Percentiles rank a stretch among this genome's conserved stretches.
Evolutionary conservation across 2,888 invertebrate species (phyloP).

Genomic region (Eilema griseolum): DNA sequence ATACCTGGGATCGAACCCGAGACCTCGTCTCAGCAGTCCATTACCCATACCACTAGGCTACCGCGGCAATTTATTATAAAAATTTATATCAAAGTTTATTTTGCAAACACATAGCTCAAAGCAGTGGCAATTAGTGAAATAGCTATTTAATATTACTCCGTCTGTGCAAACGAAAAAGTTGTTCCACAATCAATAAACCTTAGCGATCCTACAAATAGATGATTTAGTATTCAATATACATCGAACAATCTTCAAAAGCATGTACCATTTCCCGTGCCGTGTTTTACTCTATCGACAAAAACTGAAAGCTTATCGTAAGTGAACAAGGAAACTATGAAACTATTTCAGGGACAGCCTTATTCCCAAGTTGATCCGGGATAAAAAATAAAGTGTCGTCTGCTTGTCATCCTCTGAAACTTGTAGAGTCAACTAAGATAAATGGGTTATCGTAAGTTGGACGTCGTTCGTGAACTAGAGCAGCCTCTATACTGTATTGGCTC

Average conservation of each 20-base stretch:
- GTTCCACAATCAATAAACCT: neutral
- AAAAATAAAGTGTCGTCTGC: conserved; percentile 32
- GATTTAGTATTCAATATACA: neutral
- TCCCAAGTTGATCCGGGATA: conserved; percentile 34
- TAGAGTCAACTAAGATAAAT: conserved; percentile 46
- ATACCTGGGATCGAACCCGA: too few species aligned
- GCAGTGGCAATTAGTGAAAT: neutral
- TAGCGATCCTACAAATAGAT: neutral
- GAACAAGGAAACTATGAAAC: conserved; percentile 28
- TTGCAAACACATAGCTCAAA: conserved; percentile 1
- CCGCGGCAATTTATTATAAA: too few species aligned
- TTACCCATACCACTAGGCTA: too few species aligned
- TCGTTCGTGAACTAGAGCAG: conserved; percentile 21
- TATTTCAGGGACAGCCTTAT: conserved; percentile 26
- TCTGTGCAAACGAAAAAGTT: neutral
- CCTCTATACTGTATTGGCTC: conserved; percentile 17
- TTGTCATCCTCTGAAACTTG: conserved; percentile 42
- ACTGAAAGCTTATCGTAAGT: conserved; percentile 22
- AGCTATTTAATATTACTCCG: neutral
- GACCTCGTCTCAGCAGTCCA: too few species aligned
- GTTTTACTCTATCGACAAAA: conserved; percentile 1
- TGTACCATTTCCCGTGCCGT: neutral
- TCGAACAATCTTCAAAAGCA: neutral
- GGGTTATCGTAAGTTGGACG: conserved; percentile 34
- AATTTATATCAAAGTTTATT: neutral